Base-by-base conservation (phyloP, 23 tunicate species). In the Clavelina lepadiformis region DNA sequence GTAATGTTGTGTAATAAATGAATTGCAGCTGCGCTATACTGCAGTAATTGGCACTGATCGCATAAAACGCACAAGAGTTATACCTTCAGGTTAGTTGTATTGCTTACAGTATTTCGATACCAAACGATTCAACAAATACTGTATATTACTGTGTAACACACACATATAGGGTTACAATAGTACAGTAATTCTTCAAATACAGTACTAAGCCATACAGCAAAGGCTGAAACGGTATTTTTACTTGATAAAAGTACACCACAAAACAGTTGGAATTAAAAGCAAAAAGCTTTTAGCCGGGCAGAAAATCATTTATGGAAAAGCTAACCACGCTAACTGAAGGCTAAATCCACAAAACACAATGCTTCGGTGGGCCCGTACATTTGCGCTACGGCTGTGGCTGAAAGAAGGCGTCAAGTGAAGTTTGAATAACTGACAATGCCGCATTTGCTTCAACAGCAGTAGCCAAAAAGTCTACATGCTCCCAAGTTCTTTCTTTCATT, bases 371-470 rank as follows among this genome's bases (percentile, higher is more conserved):
- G 49, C 11, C 15, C 15, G 49, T 41, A 41, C 11, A 15, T 41
- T 41, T 41, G 49, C 49, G 49, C 49, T 41, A 41, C 60, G 22
- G 61, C 61, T n/a, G 61, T 24, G 61, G 61, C 61, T 55, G 61
- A 55, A 55, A 21, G 61, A 55, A 55, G 61, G 61, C 61, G 61
- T 55, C 61, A 55, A 24, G 20, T 55, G 28, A 22, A 24, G 61
- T 55, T 55, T 55, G 61, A 55, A 55, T 55, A 55, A 22, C 61
- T 55, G 28, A 55, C 61, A 20, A 55, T 55, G 61, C 61, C 28
- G 61, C 61, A 55, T 55, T 55, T 55, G 20, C 61, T 55, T 55
- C 61, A 55, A 55, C 61, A 55, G 61, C 61, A 55, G 61, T 21
- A 7, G 61, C 61, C 61, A 55, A 55, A 55, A 55, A 21, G 28